Conservation (phyloP, 2,888 invertebrate species). For the Taphrorychus bicolor region DNA sequence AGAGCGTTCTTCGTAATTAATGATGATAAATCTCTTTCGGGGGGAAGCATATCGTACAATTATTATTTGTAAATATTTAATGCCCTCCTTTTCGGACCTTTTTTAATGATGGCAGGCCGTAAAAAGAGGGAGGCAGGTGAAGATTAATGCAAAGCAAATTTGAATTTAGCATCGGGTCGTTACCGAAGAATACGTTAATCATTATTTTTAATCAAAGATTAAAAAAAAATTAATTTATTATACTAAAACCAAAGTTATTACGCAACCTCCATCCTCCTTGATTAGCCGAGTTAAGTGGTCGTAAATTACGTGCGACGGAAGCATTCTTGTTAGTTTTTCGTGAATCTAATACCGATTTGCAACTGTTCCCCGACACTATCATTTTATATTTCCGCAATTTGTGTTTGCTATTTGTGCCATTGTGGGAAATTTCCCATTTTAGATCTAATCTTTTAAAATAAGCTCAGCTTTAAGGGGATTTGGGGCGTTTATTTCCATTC, state of each 20-base stretch:
- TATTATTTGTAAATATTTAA: not conserved
- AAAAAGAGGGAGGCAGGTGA: not conserved
- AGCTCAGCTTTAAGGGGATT: conserved; percentile 12
- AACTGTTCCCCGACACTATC: not conserved
- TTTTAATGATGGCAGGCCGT: not conserved
- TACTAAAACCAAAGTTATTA: too few species aligned
- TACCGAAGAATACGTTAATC: not conserved
- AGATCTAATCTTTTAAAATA: conserved; percentile 11
- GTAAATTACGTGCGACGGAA: too few species aligned
- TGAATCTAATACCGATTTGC: not conserved
- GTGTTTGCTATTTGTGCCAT: conserved; percentile 11
- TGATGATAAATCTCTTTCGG: not conserved
- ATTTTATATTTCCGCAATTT: conserved; percentile 16
- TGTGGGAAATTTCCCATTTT: conserved; percentile 12
- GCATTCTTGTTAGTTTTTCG: too few species aligned
- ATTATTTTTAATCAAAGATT: too few species aligned
- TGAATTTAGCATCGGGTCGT: not conserved
- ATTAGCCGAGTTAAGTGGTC: too few species aligned
- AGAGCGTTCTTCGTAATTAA: not conserved
- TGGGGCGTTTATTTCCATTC: not conserved
- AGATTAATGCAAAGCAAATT: not conserved
- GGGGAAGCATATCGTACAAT: not conserved
- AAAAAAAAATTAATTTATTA: too few species aligned
- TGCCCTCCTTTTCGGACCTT: not conserved
- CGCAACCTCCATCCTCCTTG: too few species aligned